Evolutionary conservation across 2,888 invertebrate species (phyloP).

Genomic region (Mesopsocus fuscifrons): DNA sequence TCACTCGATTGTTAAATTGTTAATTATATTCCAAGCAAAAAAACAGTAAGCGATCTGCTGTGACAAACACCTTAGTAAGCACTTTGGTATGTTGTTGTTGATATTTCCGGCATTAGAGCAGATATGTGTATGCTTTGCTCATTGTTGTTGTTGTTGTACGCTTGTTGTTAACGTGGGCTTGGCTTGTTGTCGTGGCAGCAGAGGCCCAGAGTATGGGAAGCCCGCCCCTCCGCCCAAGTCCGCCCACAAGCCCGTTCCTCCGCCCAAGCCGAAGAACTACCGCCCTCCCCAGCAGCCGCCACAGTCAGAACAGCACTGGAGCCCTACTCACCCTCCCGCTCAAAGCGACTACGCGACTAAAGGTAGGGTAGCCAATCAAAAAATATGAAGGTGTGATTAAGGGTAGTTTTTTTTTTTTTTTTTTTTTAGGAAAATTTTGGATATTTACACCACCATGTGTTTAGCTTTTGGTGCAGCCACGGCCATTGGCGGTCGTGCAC

Average conservation of each 20-base stretch:
- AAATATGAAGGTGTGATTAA: constrained; percentile 17
- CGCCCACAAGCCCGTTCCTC: constrained; percentile 70
- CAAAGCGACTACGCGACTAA: constrained; percentile 5
- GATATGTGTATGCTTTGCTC: background rate
- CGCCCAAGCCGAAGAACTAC: constrained; percentile 85
- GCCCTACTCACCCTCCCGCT: constrained; percentile 4
- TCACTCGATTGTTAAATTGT: too few relatives aligned
- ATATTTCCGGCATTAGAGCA: too few relatives aligned
- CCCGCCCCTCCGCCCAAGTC: constrained; percentile 21
- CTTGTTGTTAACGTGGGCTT: constrained; percentile 20
- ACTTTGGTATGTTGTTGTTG: too few relatives aligned
- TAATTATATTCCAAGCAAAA: too few relatives aligned
- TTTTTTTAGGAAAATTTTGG: too few relatives aligned
- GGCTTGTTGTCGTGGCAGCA: constrained; percentile 22
- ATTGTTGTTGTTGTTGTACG: constrained; percentile 8
- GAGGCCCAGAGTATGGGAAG: constrained; percentile 25
- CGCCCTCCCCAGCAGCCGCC: constrained; percentile 41
- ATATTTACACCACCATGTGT: too few relatives aligned
- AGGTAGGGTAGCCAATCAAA: background rate
- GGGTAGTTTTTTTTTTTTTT: too few relatives aligned
- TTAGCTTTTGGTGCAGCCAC: too few relatives aligned
- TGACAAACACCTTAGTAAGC: too few relatives aligned
- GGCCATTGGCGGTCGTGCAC: too few relatives aligned
- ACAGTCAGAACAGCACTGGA: background rate
- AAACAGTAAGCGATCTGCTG: too few relatives aligned